Evolutionary conservation across 2,113 vertebrate species (phyloP).

Genomic region (Mesoclemmys tuberculata): DNA sequence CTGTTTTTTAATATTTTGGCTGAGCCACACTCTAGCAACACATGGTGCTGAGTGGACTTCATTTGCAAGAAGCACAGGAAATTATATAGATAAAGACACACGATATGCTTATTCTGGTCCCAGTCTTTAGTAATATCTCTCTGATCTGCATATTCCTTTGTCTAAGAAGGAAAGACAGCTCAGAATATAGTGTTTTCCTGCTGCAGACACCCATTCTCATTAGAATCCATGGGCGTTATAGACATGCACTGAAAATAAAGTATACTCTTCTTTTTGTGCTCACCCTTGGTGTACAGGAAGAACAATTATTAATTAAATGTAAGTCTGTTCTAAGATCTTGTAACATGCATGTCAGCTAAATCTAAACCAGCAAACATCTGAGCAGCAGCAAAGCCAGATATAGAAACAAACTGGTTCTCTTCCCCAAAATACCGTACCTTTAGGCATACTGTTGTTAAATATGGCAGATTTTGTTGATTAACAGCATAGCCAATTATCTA

Average conservation of each 20-base stretch:
- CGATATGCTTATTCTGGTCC: background rate
- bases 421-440: background rate
- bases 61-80: conserved; percentile 21
- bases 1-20: conserved; percentile 66
- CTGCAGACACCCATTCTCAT: conserved; percentile 12
- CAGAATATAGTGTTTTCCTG: background rate
- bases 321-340: background rate
- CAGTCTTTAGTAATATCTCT: background rate
- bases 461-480: conserved; percentile 24
- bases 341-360: background rate
- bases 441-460: conserved; percentile 20
- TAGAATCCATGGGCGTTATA: conserved; percentile 8
- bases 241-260: background rate
- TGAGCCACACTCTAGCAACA: conserved; percentile 43
- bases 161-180: background rate
- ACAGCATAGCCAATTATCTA: conserved; percentile 28
- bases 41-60: conserved; percentile 30
- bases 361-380: background rate
- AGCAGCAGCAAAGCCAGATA: background rate
- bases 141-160: conserved; percentile 33
- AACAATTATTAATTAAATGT: background rate
- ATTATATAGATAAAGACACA: background rate
- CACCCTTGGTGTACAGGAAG: background rate
- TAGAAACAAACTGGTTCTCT: conserved; percentile 30
- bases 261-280: background rate